Evolutionary conservation across 2,113 vertebrate genomes (phyloP).

Genomic region (Phylloscopus trochilus): DNA sequence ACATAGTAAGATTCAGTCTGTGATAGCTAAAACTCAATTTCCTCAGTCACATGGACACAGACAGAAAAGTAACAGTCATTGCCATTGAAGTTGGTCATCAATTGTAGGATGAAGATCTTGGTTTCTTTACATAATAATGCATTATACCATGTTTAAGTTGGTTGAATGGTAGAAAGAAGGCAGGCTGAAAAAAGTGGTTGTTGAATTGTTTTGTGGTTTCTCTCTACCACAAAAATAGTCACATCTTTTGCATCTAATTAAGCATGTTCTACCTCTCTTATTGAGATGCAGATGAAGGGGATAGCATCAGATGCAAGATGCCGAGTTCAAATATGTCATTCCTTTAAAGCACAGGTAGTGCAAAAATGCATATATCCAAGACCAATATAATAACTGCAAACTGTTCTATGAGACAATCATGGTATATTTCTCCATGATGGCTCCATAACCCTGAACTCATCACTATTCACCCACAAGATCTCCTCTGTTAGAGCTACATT

Average conservation of each 20-base stretch:
- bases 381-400: not conserved
- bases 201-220: not conserved
- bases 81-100: accelerated
- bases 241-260: not conserved
- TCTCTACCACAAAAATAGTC: not conserved
- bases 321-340: not conserved
- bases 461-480: not conserved
- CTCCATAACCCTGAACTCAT: not conserved
- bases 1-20: not conserved
- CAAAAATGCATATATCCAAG: not conserved
- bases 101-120: not conserved
- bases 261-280: not conserved
- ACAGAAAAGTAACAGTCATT: not conserved
- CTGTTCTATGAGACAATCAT: not conserved
- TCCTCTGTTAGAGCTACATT: not conserved
- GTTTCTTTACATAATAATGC: not conserved
- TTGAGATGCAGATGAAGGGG: not conserved
- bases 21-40: not conserved
- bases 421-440: not conserved
- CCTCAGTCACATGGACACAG: not conserved
- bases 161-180: not conserved
- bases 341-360: not conserved
- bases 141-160: not conserved
- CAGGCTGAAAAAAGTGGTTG: not conserved
- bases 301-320: not conserved